Evolutionary conservation across 1,140 invertebrate genomes (phyloP).

Genomic region (Dendrolimus punctatus): DNA sequence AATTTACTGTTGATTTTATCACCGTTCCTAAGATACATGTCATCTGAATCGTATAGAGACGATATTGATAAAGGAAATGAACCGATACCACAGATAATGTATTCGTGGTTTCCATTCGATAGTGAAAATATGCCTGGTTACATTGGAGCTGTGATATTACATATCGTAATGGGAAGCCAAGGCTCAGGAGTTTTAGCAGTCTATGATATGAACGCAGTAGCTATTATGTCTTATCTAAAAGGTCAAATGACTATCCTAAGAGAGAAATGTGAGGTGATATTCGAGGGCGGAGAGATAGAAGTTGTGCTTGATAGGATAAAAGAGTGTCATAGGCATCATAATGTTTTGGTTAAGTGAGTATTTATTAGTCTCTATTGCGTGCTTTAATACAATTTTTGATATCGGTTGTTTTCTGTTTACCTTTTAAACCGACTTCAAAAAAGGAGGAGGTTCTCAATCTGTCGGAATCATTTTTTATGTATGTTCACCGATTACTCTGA

Average conservation of each 20-base stretch:
- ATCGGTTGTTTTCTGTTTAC: too few relatives aligned
- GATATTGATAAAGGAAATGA: conserved; percentile 25
- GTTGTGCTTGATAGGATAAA: conserved; percentile 29
- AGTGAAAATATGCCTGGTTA: conserved; percentile 37
- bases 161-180: conserved; percentile 26
- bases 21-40: conserved; percentile 33
- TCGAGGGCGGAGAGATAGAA: conserved; percentile 14
- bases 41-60: conserved; percentile 21
- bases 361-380: neutral
- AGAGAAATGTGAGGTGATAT: conserved; percentile 31
- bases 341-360: conserved; percentile 33
- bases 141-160: conserved; percentile 18
- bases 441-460: too few relatives aligned
- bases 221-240: conserved; percentile 26
- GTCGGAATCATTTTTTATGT: too few relatives aligned
- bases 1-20: conserved; percentile 20
- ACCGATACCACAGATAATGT: conserved; percentile 36
- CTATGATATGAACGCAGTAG: conserved; percentile 37
- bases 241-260: conserved; percentile 27
- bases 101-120: conserved; percentile 51
- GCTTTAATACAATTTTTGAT: neutral
- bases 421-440: too few relatives aligned
- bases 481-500: too few relatives aligned
- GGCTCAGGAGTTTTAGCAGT: conserved; percentile 29
- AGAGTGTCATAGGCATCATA: conserved; percentile 45